phyloP scores from a whole-genome alignment of 2,113 vertebrate genomes.

The Phyllostomus discolor region DNA sequence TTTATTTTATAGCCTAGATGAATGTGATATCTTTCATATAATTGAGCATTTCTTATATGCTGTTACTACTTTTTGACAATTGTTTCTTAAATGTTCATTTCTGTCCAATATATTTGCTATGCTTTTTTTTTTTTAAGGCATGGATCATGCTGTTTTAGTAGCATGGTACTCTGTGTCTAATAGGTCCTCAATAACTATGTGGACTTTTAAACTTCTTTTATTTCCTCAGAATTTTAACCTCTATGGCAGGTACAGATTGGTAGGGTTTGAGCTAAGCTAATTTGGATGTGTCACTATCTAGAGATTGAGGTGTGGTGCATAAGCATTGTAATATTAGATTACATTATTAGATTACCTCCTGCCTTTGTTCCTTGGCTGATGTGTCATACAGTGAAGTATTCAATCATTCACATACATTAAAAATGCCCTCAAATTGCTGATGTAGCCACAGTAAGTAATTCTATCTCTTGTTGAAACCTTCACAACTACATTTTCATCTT shows the following conservation, averaged over 20 bases:
- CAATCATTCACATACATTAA: not conserved
- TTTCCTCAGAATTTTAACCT: not conserved
- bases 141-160: not conserved
- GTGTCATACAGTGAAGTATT: not conserved
- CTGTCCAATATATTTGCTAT: not conserved
- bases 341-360: not conserved
- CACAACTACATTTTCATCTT: not conserved
- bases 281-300: conserved; percentile 8
- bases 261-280: not conserved
- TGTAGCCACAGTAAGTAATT: not conserved
- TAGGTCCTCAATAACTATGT: not conserved
- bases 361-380: not conserved
- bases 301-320: not conserved
- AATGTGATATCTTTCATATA: not conserved
- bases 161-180: not conserved
- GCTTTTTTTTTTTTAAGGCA: not conserved
- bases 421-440: not conserved
- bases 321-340: not conserved
- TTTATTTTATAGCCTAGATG: not conserved
- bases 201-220: not conserved
- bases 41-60: not conserved
- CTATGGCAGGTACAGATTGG: not conserved
- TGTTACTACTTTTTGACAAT: not conserved
- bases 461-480: not conserved
- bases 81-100: conserved; percentile 17